These are phyloP conservation scores for Rhopalosiphum maidis DNA, from an alignment of 1,140 invertebrate species.

Conservation along the genomic window DNA sequence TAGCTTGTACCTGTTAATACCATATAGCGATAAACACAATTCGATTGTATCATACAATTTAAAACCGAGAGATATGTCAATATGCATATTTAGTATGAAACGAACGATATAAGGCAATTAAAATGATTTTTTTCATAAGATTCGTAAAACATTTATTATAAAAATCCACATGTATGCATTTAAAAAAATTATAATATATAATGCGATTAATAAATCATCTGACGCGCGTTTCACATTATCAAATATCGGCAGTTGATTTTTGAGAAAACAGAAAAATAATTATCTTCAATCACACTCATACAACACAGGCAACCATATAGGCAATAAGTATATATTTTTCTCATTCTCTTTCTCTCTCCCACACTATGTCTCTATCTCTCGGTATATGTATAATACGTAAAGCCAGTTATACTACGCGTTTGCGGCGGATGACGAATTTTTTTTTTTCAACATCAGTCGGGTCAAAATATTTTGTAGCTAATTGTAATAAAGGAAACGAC, in stretches of 20 bases:
- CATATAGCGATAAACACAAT: background rate
- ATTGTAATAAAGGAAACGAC: slow-evolving; percentile 52
- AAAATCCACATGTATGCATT: background rate
- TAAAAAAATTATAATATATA: background rate
- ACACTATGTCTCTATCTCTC: background rate
- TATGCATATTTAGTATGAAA: background rate
- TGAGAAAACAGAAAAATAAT: background rate
- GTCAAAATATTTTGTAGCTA: slow-evolving; percentile 47
- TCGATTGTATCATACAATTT: no score
- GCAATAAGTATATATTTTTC: background rate
- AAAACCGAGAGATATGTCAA: background rate
- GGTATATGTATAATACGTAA: background rate
- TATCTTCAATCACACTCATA: background rate
- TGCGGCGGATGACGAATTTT: background rate
- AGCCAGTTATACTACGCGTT: background rate
- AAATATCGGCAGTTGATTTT: background rate
- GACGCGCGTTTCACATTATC: background rate
- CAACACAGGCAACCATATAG: background rate
- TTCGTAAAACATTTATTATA: background rate
- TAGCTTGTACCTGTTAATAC: background rate
- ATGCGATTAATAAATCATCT: background rate
- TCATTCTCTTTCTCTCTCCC: background rate
- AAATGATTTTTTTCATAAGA: background rate
- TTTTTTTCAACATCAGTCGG: slow-evolving; percentile 10
- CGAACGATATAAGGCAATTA: background rate